phyloP scores from a whole-genome alignment of 1,140 invertebrate species.

The Apocrypta bakeri region DNA sequence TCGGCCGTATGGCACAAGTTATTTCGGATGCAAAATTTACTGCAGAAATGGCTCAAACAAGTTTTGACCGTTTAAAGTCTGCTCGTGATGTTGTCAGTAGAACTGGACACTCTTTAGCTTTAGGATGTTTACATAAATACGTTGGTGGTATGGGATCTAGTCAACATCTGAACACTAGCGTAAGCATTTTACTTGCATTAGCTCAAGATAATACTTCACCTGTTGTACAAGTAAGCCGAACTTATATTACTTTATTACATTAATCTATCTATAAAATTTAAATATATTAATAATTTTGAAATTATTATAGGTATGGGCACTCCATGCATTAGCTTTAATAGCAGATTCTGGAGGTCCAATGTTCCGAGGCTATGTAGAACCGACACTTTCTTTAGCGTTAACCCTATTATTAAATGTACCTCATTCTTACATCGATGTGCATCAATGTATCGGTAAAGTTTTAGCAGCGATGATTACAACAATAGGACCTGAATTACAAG shows the following conservation, averaged over 20 bases:
- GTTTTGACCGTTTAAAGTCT: slow-evolving; percentile 92
- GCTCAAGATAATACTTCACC: slow-evolving; percentile 94
- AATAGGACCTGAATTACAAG: slow-evolving; percentile 97
- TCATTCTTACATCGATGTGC: slow-evolving; percentile 92
- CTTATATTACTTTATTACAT: background rate
- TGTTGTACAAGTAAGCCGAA: slow-evolving; percentile 86
- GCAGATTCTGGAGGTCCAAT: slow-evolving; percentile 98
- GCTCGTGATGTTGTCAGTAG: slow-evolving; percentile 90
- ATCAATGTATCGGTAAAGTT: slow-evolving; percentile 95
- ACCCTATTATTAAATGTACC: slow-evolving; percentile 93
- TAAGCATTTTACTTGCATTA: slow-evolving; percentile 94
- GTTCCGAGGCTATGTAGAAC: slow-evolving; percentile 98
- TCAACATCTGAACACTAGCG: slow-evolving; percentile 93
- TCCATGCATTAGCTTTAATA: slow-evolving; percentile 95
- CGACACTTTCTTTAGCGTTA: slow-evolving; percentile 90
- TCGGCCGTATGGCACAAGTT: slow-evolving; percentile 93
- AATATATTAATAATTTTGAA: background rate
- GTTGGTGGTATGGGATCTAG: slow-evolving; percentile 93
- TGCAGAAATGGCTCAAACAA: slow-evolving; percentile 91
- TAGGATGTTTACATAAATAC: slow-evolving; percentile 94
- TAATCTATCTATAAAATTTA: background rate
- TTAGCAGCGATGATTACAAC: slow-evolving; percentile 96
- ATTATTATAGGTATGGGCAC: slow-evolving; percentile 89
- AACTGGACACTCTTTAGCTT: slow-evolving; percentile 93
- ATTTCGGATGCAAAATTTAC: slow-evolving; percentile 90